These are phyloP conservation scores for Bruchidius siliquastri DNA, from an alignment of 2,888 invertebrate species.

Conservation along the genomic window DNA sequence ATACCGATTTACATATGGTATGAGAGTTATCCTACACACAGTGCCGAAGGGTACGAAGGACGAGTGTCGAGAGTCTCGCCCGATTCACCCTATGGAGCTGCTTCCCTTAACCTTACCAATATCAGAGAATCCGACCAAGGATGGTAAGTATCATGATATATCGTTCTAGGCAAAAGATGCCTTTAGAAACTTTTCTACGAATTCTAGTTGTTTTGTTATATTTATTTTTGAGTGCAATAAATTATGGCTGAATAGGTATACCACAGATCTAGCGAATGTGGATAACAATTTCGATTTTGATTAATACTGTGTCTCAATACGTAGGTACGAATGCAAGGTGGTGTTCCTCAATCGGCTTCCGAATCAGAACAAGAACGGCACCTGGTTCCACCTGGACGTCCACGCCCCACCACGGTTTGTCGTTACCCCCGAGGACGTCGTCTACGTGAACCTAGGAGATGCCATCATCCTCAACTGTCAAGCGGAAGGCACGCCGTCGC, in stretches of 20 bases:
- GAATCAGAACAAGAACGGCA: constrained; percentile 89
- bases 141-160: constrained; percentile 80
- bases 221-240: no score
- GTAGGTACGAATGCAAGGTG: constrained; percentile 59
- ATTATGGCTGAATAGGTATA: no score
- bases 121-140: constrained; percentile 92
- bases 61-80: constrained; percentile 84
- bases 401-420: constrained; percentile 94
- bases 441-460: constrained; percentile 95
- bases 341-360: constrained; percentile 93
- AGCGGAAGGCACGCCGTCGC: constrained; percentile 93
- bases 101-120: constrained; percentile 92
- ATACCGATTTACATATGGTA: constrained; percentile 98
- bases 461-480: constrained; percentile 94
- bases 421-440: constrained; percentile 92
- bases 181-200: no score
- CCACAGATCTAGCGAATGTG: no score
- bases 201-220: no score
- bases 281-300: no score
- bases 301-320: no score
- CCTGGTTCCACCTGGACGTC: constrained; percentile 97
- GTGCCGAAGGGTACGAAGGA: constrained; percentile 90
- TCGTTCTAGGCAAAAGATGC: no score
- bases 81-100: constrained; percentile 84
- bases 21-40: constrained; percentile 95